Evolutionary conservation across 2,888 invertebrate genomes (phyloP), one percentile per base, ranked within the genome.

Genomic region (Cryptus armator): DNA sequence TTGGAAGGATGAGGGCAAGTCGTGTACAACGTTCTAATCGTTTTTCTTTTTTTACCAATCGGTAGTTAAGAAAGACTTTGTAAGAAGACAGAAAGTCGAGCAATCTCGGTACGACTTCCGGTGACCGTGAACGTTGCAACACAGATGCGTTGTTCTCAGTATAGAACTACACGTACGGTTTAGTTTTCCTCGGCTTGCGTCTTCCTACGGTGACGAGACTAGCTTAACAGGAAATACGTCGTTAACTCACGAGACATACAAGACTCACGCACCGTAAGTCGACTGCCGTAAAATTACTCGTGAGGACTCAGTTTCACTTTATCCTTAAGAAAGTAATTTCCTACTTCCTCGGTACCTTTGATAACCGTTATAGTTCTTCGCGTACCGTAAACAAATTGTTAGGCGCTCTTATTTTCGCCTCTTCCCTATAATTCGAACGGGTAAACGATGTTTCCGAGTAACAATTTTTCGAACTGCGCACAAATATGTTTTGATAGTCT

Each of bases 221-320:
- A 46, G 29, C 59, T 37, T 29, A 43, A 48, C 83, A 83, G 81
- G 81, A 86, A 79, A 74, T 68, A 74, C 62, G 62, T 71, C 74
- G 80, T 83, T 86, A 81, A 56, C 67, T 48, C 79, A 29, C 59
- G 68, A 66, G 76, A 64, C 70, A 76, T 70, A 70, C 68, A 78
- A 32, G 67, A 66, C 77, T 72, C 62, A 77, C 81, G 71, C 83
- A 74, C 70, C 43, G 56, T 19, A 56, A 68, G 64, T 75, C 70
- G 77, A 81, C 75, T 70, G 72, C 83, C 74, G 53, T 75, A 7
- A 81, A 81, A 83, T 83, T 83, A 75, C 77, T 53, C 67, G 32
- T 24, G 37, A 32, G 59, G 67, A 81, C 43, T 44, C 53, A 56
- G 66, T 66, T 62, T 71, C 32, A 37, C 56, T 37, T 48, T 46